These are phyloP conservation scores for Parapristionchus giblindavisi DNA, from an alignment of 2,888 invertebrate genomes.

Conservation along the genomic window DNA sequence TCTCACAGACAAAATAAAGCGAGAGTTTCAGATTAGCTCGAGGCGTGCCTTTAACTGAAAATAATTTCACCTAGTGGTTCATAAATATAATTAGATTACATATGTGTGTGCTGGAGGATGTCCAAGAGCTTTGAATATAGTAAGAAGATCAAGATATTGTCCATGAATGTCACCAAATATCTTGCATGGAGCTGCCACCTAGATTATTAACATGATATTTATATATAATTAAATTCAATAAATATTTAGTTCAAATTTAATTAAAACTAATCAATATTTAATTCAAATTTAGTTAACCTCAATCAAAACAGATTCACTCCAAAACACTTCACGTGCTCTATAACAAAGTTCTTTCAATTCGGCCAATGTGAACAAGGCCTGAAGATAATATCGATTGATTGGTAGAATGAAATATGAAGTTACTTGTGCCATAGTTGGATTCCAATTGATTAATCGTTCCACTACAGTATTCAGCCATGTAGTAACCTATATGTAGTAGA, in stretches of 20 bases:
- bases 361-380: conserved; percentile 33
- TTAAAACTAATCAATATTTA: no score
- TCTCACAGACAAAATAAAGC: no score
- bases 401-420: background rate
- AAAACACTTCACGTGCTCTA: conserved; percentile 34
- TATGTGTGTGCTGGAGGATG: conserved; percentile 20
- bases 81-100: no score
- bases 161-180: conserved; percentile 32
- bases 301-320: conserved; percentile 33
- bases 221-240: no score
- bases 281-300: no score
- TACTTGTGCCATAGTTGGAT: conserved; percentile 26
- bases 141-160: conserved; percentile 35
- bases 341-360: conserved; percentile 33
- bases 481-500: conserved; percentile 5
- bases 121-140: conserved; percentile 25
- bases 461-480: conserved; percentile 31
- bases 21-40: no score
- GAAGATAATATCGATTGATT: background rate
- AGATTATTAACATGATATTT: no score
- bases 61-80: no score
- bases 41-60: no score
- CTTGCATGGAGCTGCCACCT: conserved; percentile 35
- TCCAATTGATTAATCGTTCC: conserved; percentile 22
- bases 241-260: no score